A percentile compares a stretch with the other conserved stretches of the same genome.
phyloP scores from a whole-genome alignment of 2,113 vertebrate species.

The Geothlypis trichas region DNA sequence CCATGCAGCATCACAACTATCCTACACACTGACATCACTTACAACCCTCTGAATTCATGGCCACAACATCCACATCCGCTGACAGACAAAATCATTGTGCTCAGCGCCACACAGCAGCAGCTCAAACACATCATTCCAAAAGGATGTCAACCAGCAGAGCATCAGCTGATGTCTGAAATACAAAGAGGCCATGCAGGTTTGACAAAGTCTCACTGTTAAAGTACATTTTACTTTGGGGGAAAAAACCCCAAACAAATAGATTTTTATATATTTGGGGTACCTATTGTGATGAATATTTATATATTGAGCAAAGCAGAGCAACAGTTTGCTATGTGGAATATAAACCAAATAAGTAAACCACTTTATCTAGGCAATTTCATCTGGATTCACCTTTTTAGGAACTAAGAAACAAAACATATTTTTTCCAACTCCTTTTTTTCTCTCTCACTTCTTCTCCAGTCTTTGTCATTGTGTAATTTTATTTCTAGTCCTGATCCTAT shows the following conservation, averaged over 20 bases:
- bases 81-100: background rate
- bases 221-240: background rate
- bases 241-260: no score
- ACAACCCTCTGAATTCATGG: background rate
- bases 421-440: background rate
- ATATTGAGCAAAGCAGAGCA: background rate
- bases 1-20: background rate
- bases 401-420: background rate
- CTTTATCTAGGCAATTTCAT: background rate
- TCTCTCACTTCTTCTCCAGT: background rate
- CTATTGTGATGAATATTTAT: background rate
- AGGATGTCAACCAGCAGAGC: background rate
- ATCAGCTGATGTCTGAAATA: background rate
- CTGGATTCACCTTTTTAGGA: background rate
- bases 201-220: background rate
- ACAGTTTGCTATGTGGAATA: background rate
- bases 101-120: background rate
- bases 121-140: background rate
- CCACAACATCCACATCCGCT: background rate
- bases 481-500: background rate
- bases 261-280: background rate
- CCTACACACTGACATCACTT: background rate
- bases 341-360: background rate
- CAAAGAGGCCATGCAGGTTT: background rate
- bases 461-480: background rate